Percentiles rank a stretch among this genome's conserved stretches.
Conservation (phyloP, 2,113 vertebrate genomes). For the Actinemys pallida region DNA sequence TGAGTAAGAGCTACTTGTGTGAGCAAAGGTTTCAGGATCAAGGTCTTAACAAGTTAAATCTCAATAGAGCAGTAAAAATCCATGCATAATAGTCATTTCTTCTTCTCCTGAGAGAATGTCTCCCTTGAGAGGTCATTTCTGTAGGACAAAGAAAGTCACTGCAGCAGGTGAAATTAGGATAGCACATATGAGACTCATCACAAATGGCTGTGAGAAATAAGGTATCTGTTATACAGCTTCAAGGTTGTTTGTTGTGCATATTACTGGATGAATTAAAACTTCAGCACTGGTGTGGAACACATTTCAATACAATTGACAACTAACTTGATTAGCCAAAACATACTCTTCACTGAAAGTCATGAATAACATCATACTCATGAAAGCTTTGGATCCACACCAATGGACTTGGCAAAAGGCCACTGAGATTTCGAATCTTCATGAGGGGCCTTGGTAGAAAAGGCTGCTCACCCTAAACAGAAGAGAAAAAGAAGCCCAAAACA, state of each 20-base stretch:
- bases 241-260: not conserved
- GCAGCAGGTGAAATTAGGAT: not conserved
- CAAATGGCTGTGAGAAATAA: not conserved
- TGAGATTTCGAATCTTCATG: not conserved
- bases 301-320: not conserved
- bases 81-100: not conserved
- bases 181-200: not conserved
- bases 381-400: not conserved
- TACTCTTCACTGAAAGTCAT: not conserved
- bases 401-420: not conserved
- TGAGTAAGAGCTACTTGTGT: not conserved
- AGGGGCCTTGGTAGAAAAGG: not conserved
- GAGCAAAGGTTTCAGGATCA: not conserved
- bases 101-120: not conserved
- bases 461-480: not conserved
- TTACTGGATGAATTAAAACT: not conserved
- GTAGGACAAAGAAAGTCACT: not conserved
- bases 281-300: not conserved
- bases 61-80: not conserved
- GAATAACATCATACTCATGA: not conserved
- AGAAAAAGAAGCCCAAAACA: not conserved
- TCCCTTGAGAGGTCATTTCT: not conserved
- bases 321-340: not conserved
- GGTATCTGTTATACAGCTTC: not conserved
- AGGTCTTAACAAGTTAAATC: not conserved